These are phyloP conservation scores for Nannospalax galili DNA, from an alignment of 2,113 vertebrate species.

Conservation along the genomic window DNA sequence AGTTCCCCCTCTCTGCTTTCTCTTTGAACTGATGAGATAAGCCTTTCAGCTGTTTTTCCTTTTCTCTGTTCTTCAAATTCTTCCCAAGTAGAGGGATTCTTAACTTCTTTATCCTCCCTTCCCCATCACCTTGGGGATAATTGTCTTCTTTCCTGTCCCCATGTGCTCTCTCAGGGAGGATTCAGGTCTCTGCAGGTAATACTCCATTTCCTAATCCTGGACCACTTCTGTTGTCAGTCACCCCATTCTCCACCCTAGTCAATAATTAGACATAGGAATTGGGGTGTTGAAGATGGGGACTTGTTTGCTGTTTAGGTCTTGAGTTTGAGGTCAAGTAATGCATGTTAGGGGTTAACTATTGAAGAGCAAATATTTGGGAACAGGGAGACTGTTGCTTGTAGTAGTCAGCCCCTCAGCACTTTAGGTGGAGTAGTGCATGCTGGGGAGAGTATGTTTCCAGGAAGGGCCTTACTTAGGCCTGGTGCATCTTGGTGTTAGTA, in stretches of 20 bases:
- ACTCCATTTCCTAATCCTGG: conserved; percentile 78
- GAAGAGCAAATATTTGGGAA: neutral
- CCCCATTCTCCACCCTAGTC: neutral
- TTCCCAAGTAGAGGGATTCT: conserved; percentile 63
- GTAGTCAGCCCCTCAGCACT: neutral
- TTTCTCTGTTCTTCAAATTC: conserved; percentile 64
- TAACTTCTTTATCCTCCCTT: conserved; percentile 9
- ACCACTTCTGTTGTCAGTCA: conserved; percentile 37
- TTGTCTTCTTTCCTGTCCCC: conserved; percentile 85
- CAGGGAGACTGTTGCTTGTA: conserved; percentile 66
- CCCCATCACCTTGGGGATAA: conserved; percentile 73
- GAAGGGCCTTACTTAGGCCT: conserved; percentile 47
- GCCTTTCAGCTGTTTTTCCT: conserved; percentile 31
- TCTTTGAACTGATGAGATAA: conserved; percentile 57
- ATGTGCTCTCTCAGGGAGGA: conserved; percentile 96
- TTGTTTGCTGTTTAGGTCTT: neutral
- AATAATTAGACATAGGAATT: conserved; percentile 35
- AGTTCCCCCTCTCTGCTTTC: conserved; percentile 49
- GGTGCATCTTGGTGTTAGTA: neutral
- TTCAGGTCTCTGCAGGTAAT: conserved; percentile 99
- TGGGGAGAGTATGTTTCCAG: conserved; percentile 56
- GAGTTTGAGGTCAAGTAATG: conserved; percentile 18
- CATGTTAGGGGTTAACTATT: conserved; percentile 69
- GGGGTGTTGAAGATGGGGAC: conserved; percentile 20
- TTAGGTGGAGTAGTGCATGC: conserved; percentile 73